Percentiles rank a stretch among this genome's conserved stretches.
These are phyloP conservation scores for Drosophila dunni DNA, from an alignment of 1,140 invertebrate species.

Conservation along the genomic window DNA sequence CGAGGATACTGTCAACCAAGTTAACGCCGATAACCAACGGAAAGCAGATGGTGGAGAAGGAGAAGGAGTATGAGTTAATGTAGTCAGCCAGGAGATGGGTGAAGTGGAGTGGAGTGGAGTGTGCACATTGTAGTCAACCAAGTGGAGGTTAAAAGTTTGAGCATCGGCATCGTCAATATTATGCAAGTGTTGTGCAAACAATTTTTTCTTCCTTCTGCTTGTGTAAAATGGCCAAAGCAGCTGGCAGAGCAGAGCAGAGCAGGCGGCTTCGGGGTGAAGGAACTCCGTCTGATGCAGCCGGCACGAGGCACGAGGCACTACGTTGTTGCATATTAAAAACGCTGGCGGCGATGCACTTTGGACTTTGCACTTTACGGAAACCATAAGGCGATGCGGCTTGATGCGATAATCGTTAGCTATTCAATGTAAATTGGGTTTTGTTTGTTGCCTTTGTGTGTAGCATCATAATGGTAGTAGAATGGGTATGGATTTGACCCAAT, in stretches of 20 bases:
- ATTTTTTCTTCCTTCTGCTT: conserved; percentile 42
- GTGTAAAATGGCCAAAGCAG: conserved; percentile 41
- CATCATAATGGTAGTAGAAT: conserved; percentile 41
- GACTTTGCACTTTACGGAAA: conserved; percentile 46
- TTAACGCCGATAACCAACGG: conserved; percentile 33
- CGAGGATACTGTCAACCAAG: conserved; percentile 42
- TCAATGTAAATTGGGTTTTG: conserved; percentile 72
- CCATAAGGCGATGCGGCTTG: conserved; percentile 35
- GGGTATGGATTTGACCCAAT: conserved; percentile 20
- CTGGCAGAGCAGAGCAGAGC: conserved; percentile 3
- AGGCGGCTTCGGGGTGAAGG: neutral
- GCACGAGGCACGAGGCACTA: conserved; percentile 18
- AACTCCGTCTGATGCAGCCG: conserved; percentile 29
- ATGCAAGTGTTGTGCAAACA: conserved; percentile 61
- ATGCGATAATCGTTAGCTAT: conserved; percentile 65
- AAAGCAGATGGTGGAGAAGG: neutral
- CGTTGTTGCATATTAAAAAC: conserved; percentile 63
- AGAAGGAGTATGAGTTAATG: neutral
- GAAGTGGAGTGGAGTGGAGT: neutral
- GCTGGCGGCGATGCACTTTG: conserved; percentile 31
- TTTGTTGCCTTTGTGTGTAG: conserved; percentile 40
- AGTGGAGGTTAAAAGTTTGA: conserved; percentile 35
- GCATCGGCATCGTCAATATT: conserved; percentile 41
- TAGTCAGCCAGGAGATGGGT: neutral
- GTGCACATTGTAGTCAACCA: conserved; percentile 15